Evolutionary conservation across 2,888 invertebrate genomes (phyloP), one percentile per base, ranked within the genome.

Genomic region (Sepioteuthis lessoniana): DNA sequence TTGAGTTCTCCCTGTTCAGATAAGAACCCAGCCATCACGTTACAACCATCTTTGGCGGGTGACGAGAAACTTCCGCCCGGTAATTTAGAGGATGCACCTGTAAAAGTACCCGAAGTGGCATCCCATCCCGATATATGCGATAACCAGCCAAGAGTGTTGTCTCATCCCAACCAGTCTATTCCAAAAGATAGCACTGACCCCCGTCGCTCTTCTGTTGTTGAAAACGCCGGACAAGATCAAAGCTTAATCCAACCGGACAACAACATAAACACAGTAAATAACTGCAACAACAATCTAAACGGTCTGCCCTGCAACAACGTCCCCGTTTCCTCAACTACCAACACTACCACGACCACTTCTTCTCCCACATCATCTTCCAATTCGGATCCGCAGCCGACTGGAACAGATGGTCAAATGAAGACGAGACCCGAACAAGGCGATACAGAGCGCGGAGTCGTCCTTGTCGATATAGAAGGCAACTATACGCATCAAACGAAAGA

Each of bases 401-500:
- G 35, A 35, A 10, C 76, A 1, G 76, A 16, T 0, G 76, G n/a
- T 76, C 76, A 76, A 16, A 31, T 31, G 31, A 60, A 60, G 31
- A 10, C 13, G 76, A 4, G n/a, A 76, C 2, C 76, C 16, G 92
- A n/a, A 92, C 46, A 92, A 92, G 92, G 21, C n/a, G n/a, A 92
- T 28, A 47, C 47, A 31, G 92, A 92, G 46, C n/a, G 46, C 47
- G 42, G 47, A n/a, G 92, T 92, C n/a, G 92, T 92, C 21, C 76
- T 76, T 76, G 47, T 92, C 46, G 92, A 92, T n/a, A 31, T 92
- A 1, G 92, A 92, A 47, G 92, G 92, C 7, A 92, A 92, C 92
- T 92, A 92, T 31, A 91, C 92, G 47, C 92, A 91, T 91, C 91
- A 42, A 47, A 92, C 16, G 42, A 92, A 92, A n/a, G 47, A 92